These are phyloP conservation scores for Herminia tarsipennalis DNA, from an alignment of 2,888 invertebrate species.

Conservation along the genomic window DNA sequence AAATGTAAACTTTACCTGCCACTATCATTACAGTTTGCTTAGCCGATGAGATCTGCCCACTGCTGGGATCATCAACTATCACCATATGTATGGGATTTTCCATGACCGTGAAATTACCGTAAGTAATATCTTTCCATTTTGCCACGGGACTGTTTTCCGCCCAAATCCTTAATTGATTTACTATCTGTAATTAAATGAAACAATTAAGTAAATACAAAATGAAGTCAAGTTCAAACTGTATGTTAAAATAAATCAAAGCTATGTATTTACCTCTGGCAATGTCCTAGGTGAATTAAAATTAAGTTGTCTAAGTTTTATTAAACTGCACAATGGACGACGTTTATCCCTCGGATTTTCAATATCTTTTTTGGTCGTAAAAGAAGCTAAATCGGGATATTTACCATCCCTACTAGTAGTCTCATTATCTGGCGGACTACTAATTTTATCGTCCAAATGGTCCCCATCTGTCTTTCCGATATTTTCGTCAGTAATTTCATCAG, in stretches of 20 bases:
- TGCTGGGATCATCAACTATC: slow-evolving; percentile 76
- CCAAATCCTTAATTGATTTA: slow-evolving; percentile 69
- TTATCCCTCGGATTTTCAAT: slow-evolving; percentile 24
- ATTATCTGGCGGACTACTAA: too few relatives aligned
- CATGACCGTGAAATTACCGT: slow-evolving; percentile 74
- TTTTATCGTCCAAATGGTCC: too few relatives aligned
- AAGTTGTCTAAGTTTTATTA: slow-evolving; percentile 61
- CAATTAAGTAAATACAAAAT: neutral
- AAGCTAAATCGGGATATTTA: neutral
- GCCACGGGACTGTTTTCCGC: slow-evolving; percentile 72
- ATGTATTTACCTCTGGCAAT: slow-evolving; percentile 64
- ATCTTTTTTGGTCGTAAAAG: neutral
- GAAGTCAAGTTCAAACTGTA: too few relatives aligned
- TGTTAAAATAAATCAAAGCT: neutral
- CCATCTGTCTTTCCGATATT: too few relatives aligned
- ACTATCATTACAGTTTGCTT: slow-evolving; percentile 77
- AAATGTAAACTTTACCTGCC: slow-evolving; percentile 59
- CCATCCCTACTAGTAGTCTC: slow-evolving; percentile 1
- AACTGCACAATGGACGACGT: slow-evolving; percentile 54
- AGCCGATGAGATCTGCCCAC: slow-evolving; percentile 72
- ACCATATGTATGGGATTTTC: slow-evolving; percentile 80
- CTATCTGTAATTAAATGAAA: slow-evolving; percentile 58
- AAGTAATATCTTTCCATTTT: slow-evolving; percentile 72
- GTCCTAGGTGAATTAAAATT: slow-evolving; percentile 69
- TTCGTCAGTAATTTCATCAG: slow-evolving; percentile 8